Percentiles rank a stretch among this genome's conserved stretches.
phyloP scores from a whole-genome alignment of 2,888 invertebrate species.

The Brachyptera risi region DNA sequence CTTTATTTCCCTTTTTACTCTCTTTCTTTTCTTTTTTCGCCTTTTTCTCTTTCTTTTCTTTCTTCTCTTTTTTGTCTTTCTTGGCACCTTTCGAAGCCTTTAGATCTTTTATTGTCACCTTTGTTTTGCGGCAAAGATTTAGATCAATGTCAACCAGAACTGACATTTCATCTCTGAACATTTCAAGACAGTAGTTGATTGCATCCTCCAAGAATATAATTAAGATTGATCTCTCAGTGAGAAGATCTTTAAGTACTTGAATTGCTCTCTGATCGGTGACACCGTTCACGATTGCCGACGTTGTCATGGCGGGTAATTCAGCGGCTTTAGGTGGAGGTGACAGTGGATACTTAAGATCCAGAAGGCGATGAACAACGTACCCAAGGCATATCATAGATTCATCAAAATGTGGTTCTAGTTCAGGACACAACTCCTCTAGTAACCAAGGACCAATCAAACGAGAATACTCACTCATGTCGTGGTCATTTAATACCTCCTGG shows the following conservation, averaged over 20 bases:
- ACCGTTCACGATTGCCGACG: slow-evolving; percentile 48
- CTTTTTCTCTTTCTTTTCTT: slow-evolving; percentile 9
- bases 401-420: slow-evolving; percentile 42
- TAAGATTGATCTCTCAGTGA: slow-evolving; percentile 46
- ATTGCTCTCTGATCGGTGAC: slow-evolving; percentile 47
- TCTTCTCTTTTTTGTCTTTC: slow-evolving; percentile 6
- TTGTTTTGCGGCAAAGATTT: slow-evolving; percentile 6
- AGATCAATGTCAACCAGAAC: slow-evolving; percentile 51
- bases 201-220: slow-evolving; percentile 50
- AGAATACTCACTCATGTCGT: slow-evolving; percentile 55
- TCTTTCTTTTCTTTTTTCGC: not conserved
- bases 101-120: not conserved
- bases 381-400: slow-evolving; percentile 49
- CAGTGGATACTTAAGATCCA: slow-evolving; percentile 50
- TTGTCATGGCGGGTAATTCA: slow-evolving; percentile 44
- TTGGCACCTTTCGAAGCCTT: slow-evolving; percentile 21
- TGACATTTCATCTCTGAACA: slow-evolving; percentile 52
- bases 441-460: slow-evolving; percentile 53
- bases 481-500: slow-evolving; percentile 52
- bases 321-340: slow-evolving; percentile 44
- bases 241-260: slow-evolving; percentile 46
- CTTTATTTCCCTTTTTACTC: slow-evolving; percentile 9
- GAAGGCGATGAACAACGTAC: slow-evolving; percentile 51
- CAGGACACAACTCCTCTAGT: slow-evolving; percentile 43
- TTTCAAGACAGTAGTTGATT: slow-evolving; percentile 55